Evolutionary conservation across 2,888 invertebrate species (phyloP).

Genomic region (Beris chalybata): DNA sequence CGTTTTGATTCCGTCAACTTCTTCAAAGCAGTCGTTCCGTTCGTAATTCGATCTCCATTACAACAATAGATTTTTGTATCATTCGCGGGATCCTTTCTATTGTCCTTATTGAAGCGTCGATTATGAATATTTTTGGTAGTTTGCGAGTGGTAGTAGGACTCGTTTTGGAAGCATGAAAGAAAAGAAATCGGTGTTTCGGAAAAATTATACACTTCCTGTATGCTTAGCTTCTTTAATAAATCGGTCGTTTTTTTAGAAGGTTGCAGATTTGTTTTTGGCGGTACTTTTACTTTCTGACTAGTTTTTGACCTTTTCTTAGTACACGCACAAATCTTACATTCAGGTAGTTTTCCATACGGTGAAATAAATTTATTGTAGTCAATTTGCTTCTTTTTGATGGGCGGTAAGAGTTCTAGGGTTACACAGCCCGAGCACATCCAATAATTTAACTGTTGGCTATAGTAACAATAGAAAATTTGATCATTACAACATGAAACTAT

Average conservation of each 20-base stretch:
- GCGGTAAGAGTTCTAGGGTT: conserved; percentile 13
- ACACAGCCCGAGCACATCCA: conserved; percentile 3
- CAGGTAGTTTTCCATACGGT: not conserved
- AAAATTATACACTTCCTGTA: conserved; percentile 16
- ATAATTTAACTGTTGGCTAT: conserved; percentile 11
- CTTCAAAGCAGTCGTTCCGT: not conserved
- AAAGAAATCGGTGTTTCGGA: conserved; percentile 9
- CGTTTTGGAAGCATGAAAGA: not conserved
- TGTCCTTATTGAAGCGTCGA: not conserved
- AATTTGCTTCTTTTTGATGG: conserved; percentile 9
- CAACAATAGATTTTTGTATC: not conserved
- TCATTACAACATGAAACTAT: not conserved
- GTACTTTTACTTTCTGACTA: not conserved
- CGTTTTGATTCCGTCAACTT: not conserved
- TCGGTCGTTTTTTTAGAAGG: not conserved
- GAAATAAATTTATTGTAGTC: conserved; percentile 13
- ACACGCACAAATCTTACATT: not conserved
- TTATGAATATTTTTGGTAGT: not conserved
- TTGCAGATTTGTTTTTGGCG: not conserved
- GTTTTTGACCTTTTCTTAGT: not conserved
- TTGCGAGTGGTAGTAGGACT: not conserved
- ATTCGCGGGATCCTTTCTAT: not conserved
- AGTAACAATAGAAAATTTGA: not conserved
- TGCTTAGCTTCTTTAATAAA: conserved; percentile 3
- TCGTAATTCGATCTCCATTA: not conserved